These are phyloP conservation scores for Drosophila melanica DNA, from an alignment of 1,140 invertebrate genomes.

Conservation along the genomic window DNA sequence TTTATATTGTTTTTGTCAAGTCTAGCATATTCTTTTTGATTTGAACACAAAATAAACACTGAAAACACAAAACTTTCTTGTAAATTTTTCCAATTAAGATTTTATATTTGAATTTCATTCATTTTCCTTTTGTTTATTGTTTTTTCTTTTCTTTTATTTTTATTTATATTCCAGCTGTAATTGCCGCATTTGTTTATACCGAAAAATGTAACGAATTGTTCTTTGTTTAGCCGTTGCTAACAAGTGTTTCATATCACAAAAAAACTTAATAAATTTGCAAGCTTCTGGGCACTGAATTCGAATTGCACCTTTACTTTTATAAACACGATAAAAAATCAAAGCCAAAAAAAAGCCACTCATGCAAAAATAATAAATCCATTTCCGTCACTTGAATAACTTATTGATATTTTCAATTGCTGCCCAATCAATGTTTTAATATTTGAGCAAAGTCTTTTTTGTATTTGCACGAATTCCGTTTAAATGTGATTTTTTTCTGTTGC, in stretches of 20 bases:
- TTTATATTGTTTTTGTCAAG: too few species aligned
- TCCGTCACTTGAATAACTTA: slow-evolving; percentile 22
- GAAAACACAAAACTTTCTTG: background rate
- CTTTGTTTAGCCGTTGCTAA: slow-evolving; percentile 16
- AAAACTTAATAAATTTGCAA: slow-evolving; percentile 2
- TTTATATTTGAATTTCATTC: background rate
- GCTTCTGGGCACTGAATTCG: background rate
- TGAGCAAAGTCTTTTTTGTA: background rate
- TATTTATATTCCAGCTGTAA: background rate
- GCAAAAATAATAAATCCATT: background rate
- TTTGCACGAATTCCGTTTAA: background rate
- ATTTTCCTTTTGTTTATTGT: too few species aligned
- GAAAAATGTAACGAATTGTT: background rate
- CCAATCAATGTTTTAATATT: slow-evolving; percentile 40
- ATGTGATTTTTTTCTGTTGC: slow-evolving; percentile 14
- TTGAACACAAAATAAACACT: background rate
- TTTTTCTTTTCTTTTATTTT: background rate
- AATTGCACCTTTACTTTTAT: background rate
- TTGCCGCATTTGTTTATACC: slow-evolving; percentile 14
- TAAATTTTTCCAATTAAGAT: background rate
- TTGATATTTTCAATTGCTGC: slow-evolving; percentile 34
- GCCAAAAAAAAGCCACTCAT: background rate
- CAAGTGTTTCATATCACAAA: slow-evolving; percentile 17
- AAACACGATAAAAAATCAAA: too few species aligned
- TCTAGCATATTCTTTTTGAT: background rate